Conservation (phyloP, 2,888 invertebrate genomes). For the Eurois occulta region DNA sequence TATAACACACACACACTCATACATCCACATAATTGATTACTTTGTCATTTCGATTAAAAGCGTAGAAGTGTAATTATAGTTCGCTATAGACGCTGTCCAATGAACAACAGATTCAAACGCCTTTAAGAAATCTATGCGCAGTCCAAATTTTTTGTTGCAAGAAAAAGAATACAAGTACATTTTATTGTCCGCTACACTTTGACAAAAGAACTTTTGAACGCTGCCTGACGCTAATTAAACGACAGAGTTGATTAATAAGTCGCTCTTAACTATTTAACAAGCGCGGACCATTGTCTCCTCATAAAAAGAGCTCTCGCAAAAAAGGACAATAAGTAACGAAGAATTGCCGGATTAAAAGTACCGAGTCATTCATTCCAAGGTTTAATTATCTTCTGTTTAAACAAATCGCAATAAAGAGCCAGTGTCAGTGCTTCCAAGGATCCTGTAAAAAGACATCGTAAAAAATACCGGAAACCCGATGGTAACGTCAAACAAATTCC, state of each 20-base stretch:
- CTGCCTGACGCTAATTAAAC: conserved; percentile 82
- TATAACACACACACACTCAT: neutral
- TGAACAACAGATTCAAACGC: conserved; percentile 39
- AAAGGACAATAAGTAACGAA: conserved; percentile 78
- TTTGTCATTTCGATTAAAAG: neutral
- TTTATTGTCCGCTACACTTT: conserved; percentile 74
- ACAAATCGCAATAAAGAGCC: conserved; percentile 86
- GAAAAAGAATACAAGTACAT: conserved; percentile 56
- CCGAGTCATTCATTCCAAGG: conserved; percentile 84
- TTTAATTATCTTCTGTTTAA: conserved; percentile 90
- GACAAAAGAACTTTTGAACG: conserved; percentile 76
- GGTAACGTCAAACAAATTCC: conserved; percentile 82
- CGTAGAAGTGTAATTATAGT: neutral
- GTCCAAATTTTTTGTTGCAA: conserved; percentile 41
- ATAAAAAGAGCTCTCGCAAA: conserved; percentile 80
- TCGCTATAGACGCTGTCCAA: neutral
- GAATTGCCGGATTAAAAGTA: conserved; percentile 84
- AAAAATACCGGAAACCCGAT: conserved; percentile 78
- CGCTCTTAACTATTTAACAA: conserved; percentile 85
- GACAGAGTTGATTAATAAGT: conserved; percentile 86
- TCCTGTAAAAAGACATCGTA: conserved; percentile 76
- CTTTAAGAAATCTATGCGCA: conserved; percentile 39
- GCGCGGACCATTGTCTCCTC: conserved; percentile 83
- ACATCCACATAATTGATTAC: neutral
- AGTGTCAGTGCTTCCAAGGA: conserved; percentile 75